Percentiles rank a stretch among this genome's conserved stretches.
Evolutionary conservation across 2,113 vertebrate genomes (phyloP).

Genomic region (Lontra canadensis): DNA sequence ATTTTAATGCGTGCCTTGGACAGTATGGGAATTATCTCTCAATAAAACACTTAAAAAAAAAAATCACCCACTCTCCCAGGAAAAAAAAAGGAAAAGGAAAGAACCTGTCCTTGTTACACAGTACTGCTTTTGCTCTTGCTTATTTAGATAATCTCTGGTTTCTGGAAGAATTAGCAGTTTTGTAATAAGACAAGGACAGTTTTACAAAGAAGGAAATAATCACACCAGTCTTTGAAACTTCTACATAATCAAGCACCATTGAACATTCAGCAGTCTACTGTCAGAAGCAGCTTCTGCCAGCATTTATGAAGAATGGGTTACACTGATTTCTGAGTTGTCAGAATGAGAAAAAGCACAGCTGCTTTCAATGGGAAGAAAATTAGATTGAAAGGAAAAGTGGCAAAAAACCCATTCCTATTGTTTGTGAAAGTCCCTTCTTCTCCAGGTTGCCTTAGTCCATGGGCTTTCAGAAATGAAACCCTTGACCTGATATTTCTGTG

Average conservation of each 20-base stretch:
- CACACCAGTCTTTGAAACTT: slow-evolving; percentile 71
- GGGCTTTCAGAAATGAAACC: not conserved
- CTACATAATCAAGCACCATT: slow-evolving; percentile 73
- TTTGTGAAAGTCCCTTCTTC: slow-evolving; percentile 38
- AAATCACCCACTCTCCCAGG: not conserved
- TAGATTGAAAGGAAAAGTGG: slow-evolving; percentile 55
- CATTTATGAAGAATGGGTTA: slow-evolving; percentile 54
- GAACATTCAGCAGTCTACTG: slow-evolving; percentile 57
- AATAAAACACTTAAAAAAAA: not conserved
- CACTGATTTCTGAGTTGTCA: slow-evolving; percentile 74
- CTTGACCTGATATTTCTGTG: not conserved
- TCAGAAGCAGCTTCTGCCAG: slow-evolving; percentile 64
- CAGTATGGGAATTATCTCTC: not conserved
- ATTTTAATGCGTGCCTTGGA: not conserved
- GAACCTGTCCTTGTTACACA: slow-evolving; percentile 33
- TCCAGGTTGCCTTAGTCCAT: not conserved
- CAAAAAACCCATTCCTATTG: slow-evolving; percentile 48
- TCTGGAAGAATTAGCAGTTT: slow-evolving; percentile 69
- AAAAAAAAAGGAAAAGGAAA: not conserved
- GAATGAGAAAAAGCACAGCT: slow-evolving; percentile 73
- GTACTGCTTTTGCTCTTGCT: slow-evolving; percentile 35
- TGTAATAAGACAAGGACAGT: slow-evolving; percentile 73
- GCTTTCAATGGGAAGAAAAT: slow-evolving; percentile 72
- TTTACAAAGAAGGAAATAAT: slow-evolving; percentile 73
- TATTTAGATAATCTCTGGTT: slow-evolving; percentile 74